These are phyloP conservation scores for Drosophila repletoides DNA, from an alignment of 1,140 invertebrate species.

Conservation along the genomic window DNA sequence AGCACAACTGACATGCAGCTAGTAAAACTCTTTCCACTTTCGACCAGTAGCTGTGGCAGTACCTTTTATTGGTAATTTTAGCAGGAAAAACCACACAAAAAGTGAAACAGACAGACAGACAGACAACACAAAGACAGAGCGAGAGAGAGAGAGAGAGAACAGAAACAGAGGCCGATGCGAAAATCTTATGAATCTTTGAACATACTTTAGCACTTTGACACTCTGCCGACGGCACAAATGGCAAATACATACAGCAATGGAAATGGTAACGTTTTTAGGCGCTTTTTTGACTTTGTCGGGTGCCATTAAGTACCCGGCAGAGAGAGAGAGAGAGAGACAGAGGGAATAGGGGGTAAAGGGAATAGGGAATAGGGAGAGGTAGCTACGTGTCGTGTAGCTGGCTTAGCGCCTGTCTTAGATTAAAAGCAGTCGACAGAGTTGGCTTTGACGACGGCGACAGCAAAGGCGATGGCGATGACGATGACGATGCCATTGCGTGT, in stretches of 20 bases:
- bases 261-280: constrained; percentile 31
- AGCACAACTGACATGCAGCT: constrained; percentile 21
- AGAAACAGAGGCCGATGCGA: too few relatives aligned
- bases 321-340: neutral
- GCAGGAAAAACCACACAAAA: constrained; percentile 2
- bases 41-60: neutral
- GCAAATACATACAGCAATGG: constrained; percentile 3
- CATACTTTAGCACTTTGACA: constrained; percentile 78
- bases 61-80: constrained; percentile 45
- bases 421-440: constrained; percentile 48
- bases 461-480: constrained; percentile 11
- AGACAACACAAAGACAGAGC: constrained; percentile 1
- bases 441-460: constrained; percentile 1
- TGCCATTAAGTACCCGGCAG: constrained; percentile 49
- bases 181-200: constrained; percentile 77
- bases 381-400: constrained; percentile 36
- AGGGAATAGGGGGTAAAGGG: neutral
- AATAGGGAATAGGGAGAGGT: neutral
- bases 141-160: neutral
- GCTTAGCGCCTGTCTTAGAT: constrained; percentile 43
- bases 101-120: neutral
- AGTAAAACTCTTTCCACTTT: neutral
- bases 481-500: constrained; percentile 42
- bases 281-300: constrained; percentile 48
- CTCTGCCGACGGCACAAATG: constrained; percentile 53